Percentiles rank a stretch among this genome's conserved stretches.
Evolutionary conservation across 1,140 invertebrate genomes (phyloP).

Genomic region (Calosoma granatense): DNA sequence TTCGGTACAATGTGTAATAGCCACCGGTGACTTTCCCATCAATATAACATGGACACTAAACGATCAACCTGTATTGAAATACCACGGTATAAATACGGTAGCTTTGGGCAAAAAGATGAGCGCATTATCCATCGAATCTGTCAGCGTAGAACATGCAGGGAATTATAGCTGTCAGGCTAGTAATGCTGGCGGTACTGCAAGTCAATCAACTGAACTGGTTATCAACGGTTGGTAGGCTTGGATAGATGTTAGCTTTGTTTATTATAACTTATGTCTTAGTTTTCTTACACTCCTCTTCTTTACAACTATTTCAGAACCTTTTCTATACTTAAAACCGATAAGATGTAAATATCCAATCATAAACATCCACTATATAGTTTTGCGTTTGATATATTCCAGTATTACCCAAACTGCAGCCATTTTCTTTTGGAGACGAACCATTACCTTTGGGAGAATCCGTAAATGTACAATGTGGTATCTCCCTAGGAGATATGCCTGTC

Average conservation of each 20-base stretch:
- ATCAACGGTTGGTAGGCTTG: conserved; percentile 38
- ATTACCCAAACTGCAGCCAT: conserved; percentile 52
- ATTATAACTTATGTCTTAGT: background rate
- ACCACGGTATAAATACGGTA: conserved; percentile 10
- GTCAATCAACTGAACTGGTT: conserved; percentile 46
- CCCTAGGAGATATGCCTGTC: conserved; percentile 28
- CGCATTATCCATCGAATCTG: conserved; percentile 57
- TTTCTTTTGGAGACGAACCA: conserved; percentile 50
- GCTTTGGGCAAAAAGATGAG: conserved; percentile 44
- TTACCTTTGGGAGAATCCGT: conserved; percentile 33
- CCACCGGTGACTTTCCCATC: conserved; percentile 45
- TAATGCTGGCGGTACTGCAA: conserved; percentile 53
- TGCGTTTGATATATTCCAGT: background rate
- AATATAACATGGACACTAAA: conserved; percentile 38
- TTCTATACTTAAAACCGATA: background rate
- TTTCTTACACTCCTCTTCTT: conserved; percentile 4
- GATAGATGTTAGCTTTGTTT: conserved; percentile 5
- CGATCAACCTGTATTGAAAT: conserved; percentile 16
- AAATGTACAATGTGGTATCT: conserved; percentile 27
- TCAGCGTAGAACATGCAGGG: conserved; percentile 54
- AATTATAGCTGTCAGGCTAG: conserved; percentile 65
- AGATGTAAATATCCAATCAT: conserved; percentile 13
- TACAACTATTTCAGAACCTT: background rate
- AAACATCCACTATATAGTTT: background rate
- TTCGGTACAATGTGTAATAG: conserved; percentile 41